Evolutionary conservation across 1,140 invertebrate species (phyloP).

Genomic region (Myzus persicae): DNA sequence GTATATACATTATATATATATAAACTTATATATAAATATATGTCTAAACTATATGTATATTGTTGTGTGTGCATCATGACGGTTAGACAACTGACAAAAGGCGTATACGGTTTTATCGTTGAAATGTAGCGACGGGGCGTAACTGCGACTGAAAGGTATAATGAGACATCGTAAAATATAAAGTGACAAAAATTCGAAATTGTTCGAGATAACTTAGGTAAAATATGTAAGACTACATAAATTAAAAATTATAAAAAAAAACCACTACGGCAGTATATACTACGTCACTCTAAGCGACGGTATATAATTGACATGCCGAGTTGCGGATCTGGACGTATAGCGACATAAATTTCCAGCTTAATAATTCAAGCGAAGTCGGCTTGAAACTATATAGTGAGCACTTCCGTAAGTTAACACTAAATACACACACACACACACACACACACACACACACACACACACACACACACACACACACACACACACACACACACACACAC

Average conservation of each 20-base stretch:
- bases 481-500: too few relatives aligned
- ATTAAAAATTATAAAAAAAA: neutral
- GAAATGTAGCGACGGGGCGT: neutral
- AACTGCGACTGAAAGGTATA: neutral
- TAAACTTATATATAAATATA: too few relatives aligned
- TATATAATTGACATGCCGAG: neutral
- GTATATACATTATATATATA: too few relatives aligned
- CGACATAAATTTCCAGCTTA: neutral
- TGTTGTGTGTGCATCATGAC: neutral
- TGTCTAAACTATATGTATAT: neutral
- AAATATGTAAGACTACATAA: neutral
- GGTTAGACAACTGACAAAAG: neutral
- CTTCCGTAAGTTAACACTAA: conserved; percentile 1
- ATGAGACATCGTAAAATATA: neutral
- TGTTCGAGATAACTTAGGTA: neutral
- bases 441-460: too few relatives aligned
- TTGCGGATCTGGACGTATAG: neutral
- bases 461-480: too few relatives aligned
- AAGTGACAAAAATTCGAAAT: neutral
- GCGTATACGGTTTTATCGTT: neutral
- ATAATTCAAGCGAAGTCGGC: neutral
- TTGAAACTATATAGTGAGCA: neutral
- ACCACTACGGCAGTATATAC: neutral
- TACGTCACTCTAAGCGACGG: neutral
- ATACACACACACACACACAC: neutral